These are phyloP conservation scores for Hafferia zeledoni DNA, from an alignment of 2,797 vertebrate genomes.

Conservation along the genomic window DNA sequence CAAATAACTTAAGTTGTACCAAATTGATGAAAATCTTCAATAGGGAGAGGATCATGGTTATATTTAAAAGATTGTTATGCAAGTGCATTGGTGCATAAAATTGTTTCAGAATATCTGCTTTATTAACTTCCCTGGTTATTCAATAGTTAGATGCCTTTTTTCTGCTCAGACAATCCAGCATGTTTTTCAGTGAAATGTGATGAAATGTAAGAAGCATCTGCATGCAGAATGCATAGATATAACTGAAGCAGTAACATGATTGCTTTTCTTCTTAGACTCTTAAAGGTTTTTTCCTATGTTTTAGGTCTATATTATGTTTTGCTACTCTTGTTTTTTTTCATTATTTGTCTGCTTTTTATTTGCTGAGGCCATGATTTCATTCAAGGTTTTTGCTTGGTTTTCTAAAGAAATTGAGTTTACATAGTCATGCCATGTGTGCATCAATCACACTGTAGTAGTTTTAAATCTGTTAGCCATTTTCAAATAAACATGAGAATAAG, in stretches of 20 bases:
- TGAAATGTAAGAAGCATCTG: not conserved
- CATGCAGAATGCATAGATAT: not conserved
- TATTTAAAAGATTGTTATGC: slow-evolving; percentile 46
- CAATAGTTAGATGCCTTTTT: not conserved
- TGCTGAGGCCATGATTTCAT: not conserved
- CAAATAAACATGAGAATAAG: not conserved
- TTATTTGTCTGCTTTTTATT: not conserved
- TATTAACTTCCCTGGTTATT: slow-evolving; percentile 36
- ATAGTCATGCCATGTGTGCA: not conserved
- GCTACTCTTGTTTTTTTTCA: not conserved
- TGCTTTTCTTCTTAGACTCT: not conserved
- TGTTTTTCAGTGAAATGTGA: not conserved
- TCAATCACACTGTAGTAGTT: not conserved
- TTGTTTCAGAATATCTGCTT: slow-evolving; percentile 33
- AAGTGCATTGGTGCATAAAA: slow-evolving; percentile 17
- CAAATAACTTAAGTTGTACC: slow-evolving; percentile 53
- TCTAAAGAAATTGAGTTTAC: not conserved
- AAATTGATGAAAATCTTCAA: slow-evolving; percentile 54
- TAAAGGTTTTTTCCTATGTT: not conserved
- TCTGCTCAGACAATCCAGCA: not conserved
- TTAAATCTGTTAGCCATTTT: not conserved
- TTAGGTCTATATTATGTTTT: not conserved
- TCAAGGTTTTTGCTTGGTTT: not conserved
- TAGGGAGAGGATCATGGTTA: slow-evolving; percentile 13
- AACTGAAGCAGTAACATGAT: not conserved